Conservation (phyloP, 2,797 vertebrate species). For the Hozukius guyotensis region DNA sequence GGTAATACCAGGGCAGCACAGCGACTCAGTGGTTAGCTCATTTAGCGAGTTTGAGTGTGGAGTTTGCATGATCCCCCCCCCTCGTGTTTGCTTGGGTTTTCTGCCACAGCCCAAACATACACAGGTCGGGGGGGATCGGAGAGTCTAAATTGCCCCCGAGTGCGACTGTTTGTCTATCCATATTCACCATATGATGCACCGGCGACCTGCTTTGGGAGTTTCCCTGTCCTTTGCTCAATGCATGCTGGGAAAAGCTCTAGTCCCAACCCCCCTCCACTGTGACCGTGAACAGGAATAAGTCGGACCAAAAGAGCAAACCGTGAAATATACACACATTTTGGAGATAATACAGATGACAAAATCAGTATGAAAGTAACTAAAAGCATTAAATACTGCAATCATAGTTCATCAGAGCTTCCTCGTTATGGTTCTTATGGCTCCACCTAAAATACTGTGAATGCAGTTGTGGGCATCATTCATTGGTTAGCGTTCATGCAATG, state of each 20-base stretch:
- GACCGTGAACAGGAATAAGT: not conserved
- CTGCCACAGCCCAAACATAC: slow-evolving; percentile 43
- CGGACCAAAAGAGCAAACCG: not conserved
- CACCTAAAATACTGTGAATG: not conserved
- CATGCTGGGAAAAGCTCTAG: slow-evolving; percentile 41
- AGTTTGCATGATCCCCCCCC: slow-evolving; percentile 36
- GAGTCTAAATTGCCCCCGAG: slow-evolving; percentile 48
- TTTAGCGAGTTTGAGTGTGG: slow-evolving; percentile 37
- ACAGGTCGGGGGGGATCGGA: slow-evolving; percentile 26
- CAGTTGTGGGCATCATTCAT: not conserved
- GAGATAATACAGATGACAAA: not conserved
- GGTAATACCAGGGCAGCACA: slow-evolving; percentile 55
- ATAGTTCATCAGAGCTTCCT: not conserved
- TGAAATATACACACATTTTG: not conserved
- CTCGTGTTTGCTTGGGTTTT: slow-evolving; percentile 27
- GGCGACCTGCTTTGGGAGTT: slow-evolving; percentile 19
- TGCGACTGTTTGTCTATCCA: slow-evolving; percentile 44
- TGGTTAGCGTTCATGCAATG: slow-evolving; percentile 5
- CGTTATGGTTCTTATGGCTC: not conserved
- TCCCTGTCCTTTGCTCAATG: slow-evolving; percentile 12
- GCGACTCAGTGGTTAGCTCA: slow-evolving; percentile 53
- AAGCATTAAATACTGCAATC: not conserved
- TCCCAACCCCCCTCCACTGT: not conserved
- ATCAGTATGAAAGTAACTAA: not conserved
- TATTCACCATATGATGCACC: slow-evolving; percentile 28